Evolutionary conservation across 2,888 invertebrate genomes (phyloP).

Genomic region (Gastrophysa polygoni): DNA sequence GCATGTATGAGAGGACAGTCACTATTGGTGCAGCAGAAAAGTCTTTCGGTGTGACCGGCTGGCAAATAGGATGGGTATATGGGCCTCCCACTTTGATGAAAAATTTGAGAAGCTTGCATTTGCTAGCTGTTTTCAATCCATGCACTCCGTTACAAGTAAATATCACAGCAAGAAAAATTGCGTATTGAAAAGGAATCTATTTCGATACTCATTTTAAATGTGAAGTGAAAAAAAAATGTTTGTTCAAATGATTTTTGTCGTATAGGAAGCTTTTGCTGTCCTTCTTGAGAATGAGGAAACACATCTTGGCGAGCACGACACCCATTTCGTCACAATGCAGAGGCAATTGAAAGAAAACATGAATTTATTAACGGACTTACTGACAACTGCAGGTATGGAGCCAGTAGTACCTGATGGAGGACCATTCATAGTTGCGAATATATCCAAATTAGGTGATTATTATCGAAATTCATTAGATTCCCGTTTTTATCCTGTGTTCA

Average conservation of each 20-base stretch:
- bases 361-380: conserved; percentile 76
- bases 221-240: no score
- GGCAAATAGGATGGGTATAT: conserved; percentile 97
- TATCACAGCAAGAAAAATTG: no score
- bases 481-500: neutral
- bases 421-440: conserved; percentile 96
- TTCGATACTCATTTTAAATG: no score
- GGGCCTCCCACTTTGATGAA: conserved; percentile 81
- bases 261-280: conserved; percentile 90
- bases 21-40: conserved; percentile 98
- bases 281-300: conserved; percentile 85
- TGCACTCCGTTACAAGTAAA: conserved; percentile 83
- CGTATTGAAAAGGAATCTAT: no score
- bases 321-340: conserved; percentile 81
- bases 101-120: conserved; percentile 87
- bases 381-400: conserved; percentile 80
- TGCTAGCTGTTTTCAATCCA: conserved; percentile 92
- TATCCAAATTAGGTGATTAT: conserved; percentile 71
- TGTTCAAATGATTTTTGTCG: no score
- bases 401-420: conserved; percentile 95
- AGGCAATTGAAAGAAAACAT: conserved; percentile 77
- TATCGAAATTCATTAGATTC: neutral
- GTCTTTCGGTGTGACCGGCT: conserved; percentile 96
- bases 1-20: conserved; percentile 98
- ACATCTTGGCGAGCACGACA: conserved; percentile 73